Evolutionary conservation across 2,888 invertebrate genomes (phyloP), one percentile per base, ranked within the genome.

Genomic region (Unio delphinus): DNA sequence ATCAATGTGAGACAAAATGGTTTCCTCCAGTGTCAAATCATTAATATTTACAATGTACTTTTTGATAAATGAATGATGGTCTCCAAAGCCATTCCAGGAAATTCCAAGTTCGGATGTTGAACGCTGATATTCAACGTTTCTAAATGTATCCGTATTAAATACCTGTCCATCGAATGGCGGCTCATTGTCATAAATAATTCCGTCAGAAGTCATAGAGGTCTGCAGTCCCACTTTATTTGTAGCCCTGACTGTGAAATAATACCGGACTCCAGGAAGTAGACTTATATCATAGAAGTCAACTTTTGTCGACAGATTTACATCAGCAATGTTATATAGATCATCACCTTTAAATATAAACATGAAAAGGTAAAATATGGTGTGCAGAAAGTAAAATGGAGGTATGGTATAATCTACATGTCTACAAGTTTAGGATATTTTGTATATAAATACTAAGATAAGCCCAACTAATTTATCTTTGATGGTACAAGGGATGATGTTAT

Each of bases 61-160:
- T 23, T 64, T 18, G n/a, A 80, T 68, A 34, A 65, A 70, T 1
- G 78, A 78, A 56, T 78, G 68, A 11, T 56, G 56, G 60, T 80
- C 80, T n/a, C 73, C 67, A 60, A 80, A 80, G 3, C 80, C 80
- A 60, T 74, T 72, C 80, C 80, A 80, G 4, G 80, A 80, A n/a
- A 69, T 67, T 3, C 63, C 63, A 18, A 78, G 20, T 17, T 61
- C 45, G 8, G 67, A 55, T 26, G 59, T 55, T 3, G 67, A 61
- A 26, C 69, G 64, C 63, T 78, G 78, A 59, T 61, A 66, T 28
- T 63, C 65, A 18, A 30, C 64, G 58, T 74, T 73, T 45, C 60
- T 63, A 55, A 74, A 67, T 17, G 55, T 64, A 18, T 58, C 60
- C 1, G 78, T 73, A 61, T 80, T 74, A 55, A 69, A 80, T 34